Conservation (phyloP, 2,888 invertebrate genomes). For the Myopa testacea region DNA sequence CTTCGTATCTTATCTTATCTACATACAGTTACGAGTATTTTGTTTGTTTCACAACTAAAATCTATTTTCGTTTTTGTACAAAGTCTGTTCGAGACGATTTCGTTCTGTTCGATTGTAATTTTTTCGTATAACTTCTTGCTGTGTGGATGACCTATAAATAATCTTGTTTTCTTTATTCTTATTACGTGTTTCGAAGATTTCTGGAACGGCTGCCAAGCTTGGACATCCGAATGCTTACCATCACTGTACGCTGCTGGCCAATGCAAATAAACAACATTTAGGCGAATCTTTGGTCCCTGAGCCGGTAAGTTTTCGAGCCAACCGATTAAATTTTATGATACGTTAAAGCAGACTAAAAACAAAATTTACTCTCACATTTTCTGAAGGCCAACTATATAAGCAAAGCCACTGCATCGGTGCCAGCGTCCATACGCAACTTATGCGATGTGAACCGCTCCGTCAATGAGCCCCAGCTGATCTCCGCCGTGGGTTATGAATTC, state of each 20-base stretch:
- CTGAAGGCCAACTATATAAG: conserved; percentile 81
- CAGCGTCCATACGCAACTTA: conserved; percentile 86
- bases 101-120: background rate
- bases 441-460: conserved; percentile 79
- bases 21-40: conserved; percentile 23
- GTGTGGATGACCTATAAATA: conserved; percentile 37
- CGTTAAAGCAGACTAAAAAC: background rate
- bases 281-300: conserved; percentile 79
- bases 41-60: conserved; percentile 12
- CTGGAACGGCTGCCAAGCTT: conserved; percentile 95
- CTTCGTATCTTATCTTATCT: conserved; percentile 21
- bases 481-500: conserved; percentile 87
- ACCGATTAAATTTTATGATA: no score
- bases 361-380: background rate
- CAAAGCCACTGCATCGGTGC: conserved; percentile 87
- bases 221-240: conserved; percentile 93
- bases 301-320: conserved; percentile 72
- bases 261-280: conserved; percentile 82
- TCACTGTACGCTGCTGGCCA: conserved; percentile 94
- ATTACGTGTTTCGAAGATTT: conserved; percentile 74
- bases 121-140: conserved; percentile 1
- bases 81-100: conserved; percentile 14
- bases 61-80: background rate
- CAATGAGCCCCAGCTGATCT: conserved; percentile 78
- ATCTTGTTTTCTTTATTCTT: conserved; percentile 30